Evolutionary conservation across 1,140 invertebrate genomes (phyloP), one percentile per base, ranked within the genome.

Genomic region (Drosophila oshimai): DNA sequence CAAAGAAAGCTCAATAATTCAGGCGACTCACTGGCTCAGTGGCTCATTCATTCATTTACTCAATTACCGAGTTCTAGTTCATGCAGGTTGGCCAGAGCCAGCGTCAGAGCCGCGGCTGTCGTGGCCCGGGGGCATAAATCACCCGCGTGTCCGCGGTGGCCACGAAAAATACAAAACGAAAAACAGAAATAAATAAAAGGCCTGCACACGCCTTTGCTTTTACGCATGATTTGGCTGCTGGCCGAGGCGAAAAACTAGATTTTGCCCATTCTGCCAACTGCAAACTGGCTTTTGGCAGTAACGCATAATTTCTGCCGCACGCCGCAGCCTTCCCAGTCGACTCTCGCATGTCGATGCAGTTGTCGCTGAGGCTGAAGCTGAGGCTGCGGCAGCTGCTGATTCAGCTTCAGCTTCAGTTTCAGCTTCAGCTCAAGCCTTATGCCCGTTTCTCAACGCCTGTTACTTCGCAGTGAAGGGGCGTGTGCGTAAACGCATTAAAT

Each of bases 391-490:
- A 26, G 42, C 55, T 28, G 47, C 54, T 34, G 29, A 54, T 29
- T 36, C 49, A 28, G 33, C 26, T 57, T 36, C 54, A 50, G 60
- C 26, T 42, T 31, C 24, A 31, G 39, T 26, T 51, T 57, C 61
- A 53, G 69, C n/a, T n/a, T n/a, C n/a, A n/a, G 60, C 26, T 42
- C 33, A 15, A 31, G 39, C n/a, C 42, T 58, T 22, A 12, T 37
- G 22, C 22, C 42, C 58, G 68, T 88, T 83, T 89, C 87, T 89
- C 51, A 73, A 89, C 88, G 88, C 88, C 88, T 90, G 88, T 84
- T 90, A 89, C 83, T 89, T 89, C 74, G 70, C 51, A 89, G 86
- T 86, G 79, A 89, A 89, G 80, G 86, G 86, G 86, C 86, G 86
- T 89, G 86, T 89, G 86, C 86, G 86, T 89, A 89, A 80, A 68